These are phyloP conservation scores for Maniola hyperantus DNA, from an alignment of 2,888 invertebrate genomes.

Conservation along the genomic window DNA sequence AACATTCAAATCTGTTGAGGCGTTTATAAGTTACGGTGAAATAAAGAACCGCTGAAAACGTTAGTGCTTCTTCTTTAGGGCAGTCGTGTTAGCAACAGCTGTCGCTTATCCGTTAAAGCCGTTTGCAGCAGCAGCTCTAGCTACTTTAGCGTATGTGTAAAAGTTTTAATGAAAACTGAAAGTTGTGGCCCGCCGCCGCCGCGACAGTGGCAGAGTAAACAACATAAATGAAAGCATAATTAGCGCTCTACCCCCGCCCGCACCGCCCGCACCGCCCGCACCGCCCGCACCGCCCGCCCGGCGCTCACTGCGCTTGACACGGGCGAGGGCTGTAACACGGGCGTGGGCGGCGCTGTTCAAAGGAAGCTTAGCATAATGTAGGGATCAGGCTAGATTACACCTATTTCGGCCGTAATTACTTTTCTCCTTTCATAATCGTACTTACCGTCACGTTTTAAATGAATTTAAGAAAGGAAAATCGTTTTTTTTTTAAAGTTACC, in stretches of 20 bases:
- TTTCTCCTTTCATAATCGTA: background rate
- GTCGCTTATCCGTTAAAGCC: background rate
- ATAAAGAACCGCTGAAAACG: too few species aligned
- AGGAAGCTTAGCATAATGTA: background rate
- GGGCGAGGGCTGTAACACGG: background rate
- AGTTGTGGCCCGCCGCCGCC: background rate
- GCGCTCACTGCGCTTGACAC: background rate
- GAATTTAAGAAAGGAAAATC: too few species aligned
- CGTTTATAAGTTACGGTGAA: too few species aligned
- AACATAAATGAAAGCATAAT: conserved; percentile 11
- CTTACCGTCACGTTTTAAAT: too few species aligned
- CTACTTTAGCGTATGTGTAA: background rate
- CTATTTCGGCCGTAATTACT: background rate
- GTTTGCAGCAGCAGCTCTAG: background rate
- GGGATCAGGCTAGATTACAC: background rate
- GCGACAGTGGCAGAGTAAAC: background rate
- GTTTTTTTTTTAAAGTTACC: too few species aligned
- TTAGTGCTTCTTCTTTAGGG: too few species aligned
- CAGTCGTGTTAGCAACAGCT: too few species aligned
- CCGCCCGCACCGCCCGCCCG: background rate
- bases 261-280: too few species aligned
- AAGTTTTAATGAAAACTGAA: conserved; percentile 18
- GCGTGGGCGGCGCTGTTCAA: background rate
- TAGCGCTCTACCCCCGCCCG: background rate
- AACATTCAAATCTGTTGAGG: too few species aligned